Evolutionary conservation across 2,797 vertebrate species (phyloP).

Genomic region (Silurus lanzhouensis): DNA sequence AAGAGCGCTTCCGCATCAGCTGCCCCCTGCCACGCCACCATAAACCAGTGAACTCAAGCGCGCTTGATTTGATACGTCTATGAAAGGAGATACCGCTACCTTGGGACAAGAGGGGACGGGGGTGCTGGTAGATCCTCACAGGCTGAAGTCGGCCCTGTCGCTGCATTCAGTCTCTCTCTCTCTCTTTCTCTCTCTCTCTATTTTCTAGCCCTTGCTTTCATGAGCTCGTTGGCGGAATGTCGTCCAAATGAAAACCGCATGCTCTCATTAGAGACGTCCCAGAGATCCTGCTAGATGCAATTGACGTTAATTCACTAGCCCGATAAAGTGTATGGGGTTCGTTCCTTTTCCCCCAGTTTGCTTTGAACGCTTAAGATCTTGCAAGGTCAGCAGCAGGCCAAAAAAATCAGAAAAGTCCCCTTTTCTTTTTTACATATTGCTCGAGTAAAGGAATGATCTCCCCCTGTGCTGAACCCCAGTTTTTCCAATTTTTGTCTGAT

Average conservation of each 20-base stretch:
- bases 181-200: conserved; percentile 7
- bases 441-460: conserved; percentile 26
- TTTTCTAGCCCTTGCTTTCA: conserved; percentile 41
- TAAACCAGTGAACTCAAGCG: conserved; percentile 26
- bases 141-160: conserved; percentile 24
- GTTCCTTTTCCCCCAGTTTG: conserved; percentile 43
- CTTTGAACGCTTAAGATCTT: conserved; percentile 73
- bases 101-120: conserved; percentile 17
- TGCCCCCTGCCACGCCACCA: conserved; percentile 20
- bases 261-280: conserved; percentile 63
- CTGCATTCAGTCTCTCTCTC: conserved; percentile 33
- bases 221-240: conserved; percentile 49
- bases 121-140: conserved; percentile 37
- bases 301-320: conserved; percentile 71
- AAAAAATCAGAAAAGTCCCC: conserved; percentile 58
- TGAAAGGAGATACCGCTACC: conserved; percentile 51
- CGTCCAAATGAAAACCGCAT: conserved; percentile 74
- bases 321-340: conserved; percentile 67
- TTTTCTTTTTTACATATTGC: conserved; percentile 51
- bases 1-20: conserved; percentile 18
- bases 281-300: conserved; percentile 64
- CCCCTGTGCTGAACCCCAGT: conserved; percentile 34
- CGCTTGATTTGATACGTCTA: conserved; percentile 49
- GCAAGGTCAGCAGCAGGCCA: conserved; percentile 73
- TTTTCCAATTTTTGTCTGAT: conserved; percentile 45